Percentiles rank a stretch among this genome's conserved stretches.
These are phyloP conservation scores for Saccostrea echinata DNA, from an alignment of 1,140 invertebrate genomes.

Conservation along the genomic window DNA sequence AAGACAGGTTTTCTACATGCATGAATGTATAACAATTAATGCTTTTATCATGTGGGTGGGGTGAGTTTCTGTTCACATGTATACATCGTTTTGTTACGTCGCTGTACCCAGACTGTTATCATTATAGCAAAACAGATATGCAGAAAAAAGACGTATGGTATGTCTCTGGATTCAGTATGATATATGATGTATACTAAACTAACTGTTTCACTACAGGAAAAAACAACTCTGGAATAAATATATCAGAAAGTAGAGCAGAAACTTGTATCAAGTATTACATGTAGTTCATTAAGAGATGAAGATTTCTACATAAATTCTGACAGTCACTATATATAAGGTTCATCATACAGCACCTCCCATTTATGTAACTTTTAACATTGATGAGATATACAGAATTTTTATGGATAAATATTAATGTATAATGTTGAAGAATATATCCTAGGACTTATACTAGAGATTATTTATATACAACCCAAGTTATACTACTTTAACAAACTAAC, in stretches of 20 bases:
- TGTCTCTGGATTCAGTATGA: background rate
- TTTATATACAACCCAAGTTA: background rate
- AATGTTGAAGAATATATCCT: background rate
- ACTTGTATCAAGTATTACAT: background rate
- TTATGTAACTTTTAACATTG: background rate
- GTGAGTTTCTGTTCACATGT: background rate
- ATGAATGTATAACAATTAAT: background rate
- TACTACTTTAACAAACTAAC: background rate
- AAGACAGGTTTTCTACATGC: too few relatives aligned
- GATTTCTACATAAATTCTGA: background rate
- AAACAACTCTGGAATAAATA: background rate
- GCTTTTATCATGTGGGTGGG: background rate
- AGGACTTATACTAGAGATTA: background rate
- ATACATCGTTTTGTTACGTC: background rate
- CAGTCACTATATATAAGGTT: background rate
- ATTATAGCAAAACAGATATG: constrained; percentile 24
- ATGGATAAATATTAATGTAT: background rate
- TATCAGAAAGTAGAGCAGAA: background rate
- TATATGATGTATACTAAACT: background rate
- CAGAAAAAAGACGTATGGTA: constrained; percentile 22
- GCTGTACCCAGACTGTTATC: constrained; percentile 22
- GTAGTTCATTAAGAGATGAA: background rate
- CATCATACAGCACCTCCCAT: background rate
- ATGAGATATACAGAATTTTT: background rate
- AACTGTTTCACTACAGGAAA: background rate